phyloP scores from a whole-genome alignment of 2,797 vertebrate species.

The Melopsittacus undulatus region DNA sequence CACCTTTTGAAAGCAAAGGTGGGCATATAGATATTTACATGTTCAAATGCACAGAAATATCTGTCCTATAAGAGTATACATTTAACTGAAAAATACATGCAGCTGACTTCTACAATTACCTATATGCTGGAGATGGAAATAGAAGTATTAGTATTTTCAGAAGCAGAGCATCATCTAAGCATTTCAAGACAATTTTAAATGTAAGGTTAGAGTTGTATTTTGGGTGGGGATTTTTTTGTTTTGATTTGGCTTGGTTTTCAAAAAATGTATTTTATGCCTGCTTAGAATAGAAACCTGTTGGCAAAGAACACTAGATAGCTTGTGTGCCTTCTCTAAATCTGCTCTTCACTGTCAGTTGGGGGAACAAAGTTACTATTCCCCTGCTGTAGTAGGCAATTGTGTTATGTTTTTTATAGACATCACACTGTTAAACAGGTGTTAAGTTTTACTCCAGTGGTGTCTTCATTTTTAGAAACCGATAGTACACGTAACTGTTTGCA shows the following conservation, averaged over 20 bases:
- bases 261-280: not conserved
- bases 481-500: constrained; percentile 3
- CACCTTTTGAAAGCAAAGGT: not conserved
- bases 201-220: not conserved
- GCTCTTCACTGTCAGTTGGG: not conserved
- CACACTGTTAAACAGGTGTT: constrained; percentile 62
- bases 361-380: constrained; percentile 35
- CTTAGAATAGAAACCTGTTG: constrained; percentile 24
- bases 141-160: not conserved
- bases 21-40: not conserved
- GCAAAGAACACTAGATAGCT: not conserved
- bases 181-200: not conserved
- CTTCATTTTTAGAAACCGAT: constrained; percentile 47
- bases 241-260: not conserved
- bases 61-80: not conserved
- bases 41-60: not conserved
- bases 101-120: not conserved
- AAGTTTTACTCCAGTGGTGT: constrained; percentile 41
- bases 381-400: constrained; percentile 36
- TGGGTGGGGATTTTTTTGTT: not conserved
- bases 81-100: not conserved
- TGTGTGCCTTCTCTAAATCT: not conserved
- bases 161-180: not conserved
- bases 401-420: constrained; percentile 39
- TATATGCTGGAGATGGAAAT: not conserved